A percentile compares a stretch with the other conserved stretches of the same genome.
These are phyloP conservation scores for Mercenaria mercenaria DNA, from an alignment of 1,140 invertebrate genomes.

Conservation along the genomic window DNA sequence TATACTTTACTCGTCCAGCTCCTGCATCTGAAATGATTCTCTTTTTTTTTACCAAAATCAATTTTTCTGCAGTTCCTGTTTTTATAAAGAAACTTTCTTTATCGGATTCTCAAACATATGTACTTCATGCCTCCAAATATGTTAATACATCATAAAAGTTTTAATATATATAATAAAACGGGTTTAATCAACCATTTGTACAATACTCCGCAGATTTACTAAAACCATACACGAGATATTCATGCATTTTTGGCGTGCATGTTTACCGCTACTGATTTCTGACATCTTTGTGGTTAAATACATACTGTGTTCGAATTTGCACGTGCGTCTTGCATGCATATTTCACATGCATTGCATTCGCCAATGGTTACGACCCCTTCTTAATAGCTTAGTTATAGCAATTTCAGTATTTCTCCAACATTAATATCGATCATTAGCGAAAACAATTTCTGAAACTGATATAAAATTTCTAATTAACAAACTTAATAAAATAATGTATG, in stretches of 20 bases:
- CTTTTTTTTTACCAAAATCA: too few relatives aligned
- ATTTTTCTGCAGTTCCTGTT: too few relatives aligned
- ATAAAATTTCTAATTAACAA: not conserved
- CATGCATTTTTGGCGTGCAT: not conserved
- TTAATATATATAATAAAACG: not conserved
- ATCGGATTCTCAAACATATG: too few relatives aligned
- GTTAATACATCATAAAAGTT: too few relatives aligned
- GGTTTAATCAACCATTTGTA: not conserved
- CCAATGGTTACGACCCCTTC: not conserved
- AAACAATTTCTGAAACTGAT: not conserved
- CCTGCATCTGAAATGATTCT: too few relatives aligned
- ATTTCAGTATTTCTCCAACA: not conserved
- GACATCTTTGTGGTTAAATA: slow-evolving; percentile 18
- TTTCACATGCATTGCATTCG: slow-evolving; percentile 3
- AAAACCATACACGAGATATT: not conserved
- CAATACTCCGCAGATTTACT: not conserved
- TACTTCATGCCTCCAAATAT: too few relatives aligned
- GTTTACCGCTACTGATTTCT: not conserved
- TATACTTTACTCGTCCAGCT: too few relatives aligned
- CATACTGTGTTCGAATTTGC: slow-evolving; percentile 13
- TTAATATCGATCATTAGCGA: not conserved
- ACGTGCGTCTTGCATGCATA: not conserved
- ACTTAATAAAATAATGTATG: too few relatives aligned
- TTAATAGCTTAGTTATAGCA: not conserved
- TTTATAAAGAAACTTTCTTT: too few relatives aligned